These are phyloP conservation scores for Drosophila affinis DNA, from an alignment of 2,888 invertebrate species.

Conservation along the genomic window DNA sequence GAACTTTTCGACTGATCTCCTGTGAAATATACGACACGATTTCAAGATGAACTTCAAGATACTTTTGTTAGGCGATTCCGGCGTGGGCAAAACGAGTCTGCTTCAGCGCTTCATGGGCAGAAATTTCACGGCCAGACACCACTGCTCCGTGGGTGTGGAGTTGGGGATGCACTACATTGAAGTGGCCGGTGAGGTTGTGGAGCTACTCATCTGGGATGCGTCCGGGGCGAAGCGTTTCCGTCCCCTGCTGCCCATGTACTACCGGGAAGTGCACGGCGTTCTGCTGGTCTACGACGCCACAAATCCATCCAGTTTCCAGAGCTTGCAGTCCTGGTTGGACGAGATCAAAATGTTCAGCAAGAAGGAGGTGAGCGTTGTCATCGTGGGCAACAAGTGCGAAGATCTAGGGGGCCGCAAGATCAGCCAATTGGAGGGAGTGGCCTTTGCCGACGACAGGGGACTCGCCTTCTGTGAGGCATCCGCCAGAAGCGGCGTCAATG, in stretches of 20 bases:
- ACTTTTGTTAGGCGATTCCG: conserved; percentile 99
- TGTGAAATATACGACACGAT: background rate
- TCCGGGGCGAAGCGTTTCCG: conserved; percentile 97
- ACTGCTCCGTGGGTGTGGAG: conserved; percentile 99
- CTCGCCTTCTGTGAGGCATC: conserved; percentile 99
- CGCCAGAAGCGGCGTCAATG: conserved; percentile 99
- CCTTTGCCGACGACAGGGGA: conserved; percentile 97
- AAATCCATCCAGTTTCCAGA: conserved; percentile 97
- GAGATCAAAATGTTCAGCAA: conserved; percentile 98
- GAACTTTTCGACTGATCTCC: background rate
- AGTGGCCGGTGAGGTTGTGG: conserved; percentile 96
- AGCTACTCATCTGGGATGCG: conserved; percentile 98
- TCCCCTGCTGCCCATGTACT: conserved; percentile 97
- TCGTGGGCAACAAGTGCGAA: conserved; percentile 99
- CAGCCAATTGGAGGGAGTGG: conserved; percentile 96
- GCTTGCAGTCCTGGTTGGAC: conserved; percentile 99
- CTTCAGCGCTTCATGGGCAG: conserved; percentile 99
- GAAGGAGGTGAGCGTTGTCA: conserved; percentile 98
- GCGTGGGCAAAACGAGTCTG: conserved; percentile 98
- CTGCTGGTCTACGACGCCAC: conserved; percentile 99
- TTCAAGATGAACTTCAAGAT: conserved; percentile 89
- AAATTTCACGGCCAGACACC: conserved; percentile 99
- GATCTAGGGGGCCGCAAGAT: conserved; percentile 97
- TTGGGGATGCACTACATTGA: conserved; percentile 90
- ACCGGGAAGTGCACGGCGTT: conserved; percentile 98